Base-by-base conservation (phyloP, 2,888 invertebrate species). In the Acrocera orbiculus region DNA sequence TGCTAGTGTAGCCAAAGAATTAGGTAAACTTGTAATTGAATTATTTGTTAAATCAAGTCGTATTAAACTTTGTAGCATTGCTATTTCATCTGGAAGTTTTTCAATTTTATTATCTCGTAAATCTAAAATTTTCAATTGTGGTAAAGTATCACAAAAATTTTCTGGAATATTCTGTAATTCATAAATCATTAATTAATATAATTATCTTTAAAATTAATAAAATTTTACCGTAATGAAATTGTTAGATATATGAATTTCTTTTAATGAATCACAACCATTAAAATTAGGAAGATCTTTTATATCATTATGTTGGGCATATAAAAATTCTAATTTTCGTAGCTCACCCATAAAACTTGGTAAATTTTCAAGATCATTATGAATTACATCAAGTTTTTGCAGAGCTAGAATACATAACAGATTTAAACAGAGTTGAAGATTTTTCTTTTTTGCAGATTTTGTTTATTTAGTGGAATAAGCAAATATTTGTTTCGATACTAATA, bases 11-110 rank as follows among this genome's bases (percentile, higher is more conserved):
- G 76, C 67, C 32, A 82, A 50, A n/a, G 66, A 64, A 46, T 63
- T 66, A n/a, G 82, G 80, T 39, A 83, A 58, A 43, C 74, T 76
- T 35, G 52, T 58, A 24, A 77, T 63, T 45, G 70, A 71, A 53
- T 90, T 90, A 56, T 85, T 85, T 8, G 81, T 77, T 35, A 90
- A 58, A 62, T 92, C 89, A 30, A 92, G 67, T 43, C 86, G 69
- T 47, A 81, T 77, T 28, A 90, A 61, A 46, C 73, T 73, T 46
- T 80, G 71, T 34, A 89, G 56, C 39, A 76, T 59, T 10, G 73
- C 70, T 46, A 89, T 73, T 55, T 85, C 79, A 41, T 82, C 76
- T 0, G 90, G 89, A 38, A 92, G 54, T 38, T 63, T 54, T 47
- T 69, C 66, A 27, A 92, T 64, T 58, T 81, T 73, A 58, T 92